Conservation (phyloP, 2,888 invertebrate species). For the Acronicta alni region DNA sequence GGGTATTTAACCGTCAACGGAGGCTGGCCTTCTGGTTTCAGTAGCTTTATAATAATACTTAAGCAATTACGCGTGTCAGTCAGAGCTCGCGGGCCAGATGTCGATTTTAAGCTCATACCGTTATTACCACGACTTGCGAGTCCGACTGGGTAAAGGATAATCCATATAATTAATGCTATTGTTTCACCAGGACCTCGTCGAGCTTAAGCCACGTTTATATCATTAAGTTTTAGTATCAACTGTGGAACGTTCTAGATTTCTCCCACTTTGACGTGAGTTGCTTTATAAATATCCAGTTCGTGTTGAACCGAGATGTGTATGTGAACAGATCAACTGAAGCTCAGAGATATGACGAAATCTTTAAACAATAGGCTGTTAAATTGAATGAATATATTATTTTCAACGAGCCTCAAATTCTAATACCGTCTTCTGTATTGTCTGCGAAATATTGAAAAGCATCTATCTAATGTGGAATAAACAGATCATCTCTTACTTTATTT, state of each 20-base stretch:
- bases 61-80: conserved; percentile 70
- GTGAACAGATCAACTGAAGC: conserved; percentile 18
- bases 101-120: conserved; percentile 67
- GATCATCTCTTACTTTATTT: too few species aligned
- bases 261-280: conserved; percentile 24
- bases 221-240: conserved; percentile 55
- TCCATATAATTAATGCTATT: conserved; percentile 71
- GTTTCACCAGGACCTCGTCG: conserved; percentile 62
- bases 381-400: conserved; percentile 26
- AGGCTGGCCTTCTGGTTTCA: conserved; percentile 74
- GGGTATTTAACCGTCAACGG: conserved; percentile 64
- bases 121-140: conserved; percentile 70
- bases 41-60: conserved; percentile 81
- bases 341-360: conserved; percentile 28
- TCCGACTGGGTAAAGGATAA: conserved; percentile 66
- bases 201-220: conserved; percentile 53
- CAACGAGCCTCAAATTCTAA: too few species aligned
- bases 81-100: conserved; percentile 78
- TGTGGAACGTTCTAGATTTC: conserved; percentile 48
- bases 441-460: too few species aligned
- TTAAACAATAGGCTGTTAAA: conserved; percentile 45
- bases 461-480: too few species aligned
- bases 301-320: conserved; percentile 28
- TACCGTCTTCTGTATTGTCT: too few species aligned
- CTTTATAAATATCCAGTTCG: conserved; percentile 17